Base-by-base conservation (phyloP, 1,140 invertebrate species). In the Papilio aristodemus region DNA sequence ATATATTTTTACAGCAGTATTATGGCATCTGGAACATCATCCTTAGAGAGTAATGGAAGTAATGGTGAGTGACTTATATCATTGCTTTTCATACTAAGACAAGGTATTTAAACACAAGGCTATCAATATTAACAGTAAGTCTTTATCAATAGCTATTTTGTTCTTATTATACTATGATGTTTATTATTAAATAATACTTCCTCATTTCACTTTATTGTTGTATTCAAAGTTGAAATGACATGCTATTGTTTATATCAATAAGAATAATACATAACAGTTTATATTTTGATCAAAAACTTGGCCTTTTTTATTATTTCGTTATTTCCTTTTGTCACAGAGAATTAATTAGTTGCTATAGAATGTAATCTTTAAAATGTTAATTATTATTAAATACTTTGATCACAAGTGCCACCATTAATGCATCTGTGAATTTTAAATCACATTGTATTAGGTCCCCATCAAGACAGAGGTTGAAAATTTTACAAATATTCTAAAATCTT, bases 11-110 rank as follows among this genome's bases (percentile, higher is more conserved):
- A 62, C 79, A 89, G 85, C 78, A 70, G 81, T 85, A 90, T 82
- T 85, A 92, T 92, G 91, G 91, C 90, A 89, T 92, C 91, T 75
- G 91, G 87, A 59, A 87, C 90, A 75, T 92, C 91, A 74, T 92
- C 91, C 57, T 79, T 92, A 76, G 91, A 92, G 77, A 92, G 91
- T 76, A 92, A 91, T 85, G 91, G 90, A 71, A 91, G 91, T 75
- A 89, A 90, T 83, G 90, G 90, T 92, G 69, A 76, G 85, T 78
- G 58, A 0, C 4, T 60, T 46, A 54, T 58, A 17, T 37, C 54
- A 25, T 69, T 11, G 14, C 32, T 25, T 32, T 22, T 25, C 1
- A 58, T 32, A 32, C 2, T 32, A 3, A 32, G 27, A 32, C 27
- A 32, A 32, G 27, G n/a, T n/a, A n/a, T n/a, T n/a, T n/a, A n/a